These are phyloP conservation scores for Sipha flava DNA, from an alignment of 1,140 invertebrate genomes.

Conservation along the genomic window DNA sequence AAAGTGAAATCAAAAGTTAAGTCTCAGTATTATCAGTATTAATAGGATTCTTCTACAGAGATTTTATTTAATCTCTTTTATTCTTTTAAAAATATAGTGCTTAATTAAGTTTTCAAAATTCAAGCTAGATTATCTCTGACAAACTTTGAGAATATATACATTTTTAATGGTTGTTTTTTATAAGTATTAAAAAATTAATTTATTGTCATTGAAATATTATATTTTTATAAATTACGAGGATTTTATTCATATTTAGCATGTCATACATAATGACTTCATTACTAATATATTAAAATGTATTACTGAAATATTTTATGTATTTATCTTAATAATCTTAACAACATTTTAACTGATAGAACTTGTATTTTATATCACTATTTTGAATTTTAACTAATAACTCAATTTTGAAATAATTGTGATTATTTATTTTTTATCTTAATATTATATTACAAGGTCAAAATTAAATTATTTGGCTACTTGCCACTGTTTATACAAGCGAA, in stretches of 20 bases:
- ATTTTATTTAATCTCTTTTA: neutral
- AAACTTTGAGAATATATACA: neutral
- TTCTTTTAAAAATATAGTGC: neutral
- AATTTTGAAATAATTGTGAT: no score
- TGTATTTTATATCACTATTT: no score
- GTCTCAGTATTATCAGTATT: neutral
- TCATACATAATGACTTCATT: no score
- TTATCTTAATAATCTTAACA: no score
- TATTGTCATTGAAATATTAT: neutral
- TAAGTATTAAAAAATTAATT: neutral
- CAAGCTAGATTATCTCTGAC: neutral
- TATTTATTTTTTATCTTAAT: no score
- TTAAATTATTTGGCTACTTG: neutral
- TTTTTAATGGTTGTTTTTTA: neutral
- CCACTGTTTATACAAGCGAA: neutral
- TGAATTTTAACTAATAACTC: no score
- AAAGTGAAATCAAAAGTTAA: neutral
- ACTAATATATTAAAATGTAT: no score
- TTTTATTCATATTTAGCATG: no score
- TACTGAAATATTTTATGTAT: no score
- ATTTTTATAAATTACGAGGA: neutral
- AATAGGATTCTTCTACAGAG: neutral
- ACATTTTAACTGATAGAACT: no score
- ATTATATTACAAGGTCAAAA: neutral
- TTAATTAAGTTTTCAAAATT: neutral